A percentile compares a stretch with the other conserved stretches of the same genome.
Evolutionary conservation across 2,797 vertebrate species (phyloP).

Genomic region (Kryptolebias ocellatus): DNA sequence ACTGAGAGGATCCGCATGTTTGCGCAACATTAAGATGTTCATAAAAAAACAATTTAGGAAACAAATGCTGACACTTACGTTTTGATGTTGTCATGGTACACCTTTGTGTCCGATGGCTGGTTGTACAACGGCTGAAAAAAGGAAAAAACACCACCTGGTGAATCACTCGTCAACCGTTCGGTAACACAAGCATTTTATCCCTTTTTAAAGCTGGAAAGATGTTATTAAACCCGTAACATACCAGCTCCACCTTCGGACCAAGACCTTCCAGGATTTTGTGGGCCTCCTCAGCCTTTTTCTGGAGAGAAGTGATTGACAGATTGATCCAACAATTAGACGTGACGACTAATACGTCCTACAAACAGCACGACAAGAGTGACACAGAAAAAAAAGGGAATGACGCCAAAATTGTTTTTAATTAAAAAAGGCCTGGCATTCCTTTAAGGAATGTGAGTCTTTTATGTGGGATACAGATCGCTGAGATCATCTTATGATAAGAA

Average conservation of each 20-base stretch:
- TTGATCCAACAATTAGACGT: not conserved
- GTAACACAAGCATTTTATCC: conserved; percentile 4
- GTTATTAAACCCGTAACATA: conserved; percentile 71
- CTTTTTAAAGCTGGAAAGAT: conserved; percentile 2
- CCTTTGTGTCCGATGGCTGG: conserved; percentile 98
- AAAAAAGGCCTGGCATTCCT: too few species aligned
- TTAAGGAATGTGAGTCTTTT: too few species aligned
- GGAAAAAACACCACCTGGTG: not conserved
- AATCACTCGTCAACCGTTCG: conserved; percentile 50
- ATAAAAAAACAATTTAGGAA: not conserved
- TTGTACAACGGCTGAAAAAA: conserved; percentile 92
- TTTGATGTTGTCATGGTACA: conserved; percentile 99
- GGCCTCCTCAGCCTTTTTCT: conserved; percentile 99
- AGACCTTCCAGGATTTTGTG: conserved; percentile 98
- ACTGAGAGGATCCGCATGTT: not conserved
- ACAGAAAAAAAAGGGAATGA: too few species aligned
- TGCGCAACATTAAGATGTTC: not conserved
- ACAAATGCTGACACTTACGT: conserved; percentile 87
- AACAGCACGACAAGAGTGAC: too few species aligned
- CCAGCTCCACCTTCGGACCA: conserved; percentile 97
- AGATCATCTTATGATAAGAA: too few species aligned
- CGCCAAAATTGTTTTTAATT: too few species aligned
- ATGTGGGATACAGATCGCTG: too few species aligned
- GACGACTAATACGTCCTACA: too few species aligned
- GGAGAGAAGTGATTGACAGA: conserved; percentile 37